These are phyloP conservation scores for Rissa tridactyla DNA, from an alignment of 2,113 vertebrate genomes.

Conservation along the genomic window DNA sequence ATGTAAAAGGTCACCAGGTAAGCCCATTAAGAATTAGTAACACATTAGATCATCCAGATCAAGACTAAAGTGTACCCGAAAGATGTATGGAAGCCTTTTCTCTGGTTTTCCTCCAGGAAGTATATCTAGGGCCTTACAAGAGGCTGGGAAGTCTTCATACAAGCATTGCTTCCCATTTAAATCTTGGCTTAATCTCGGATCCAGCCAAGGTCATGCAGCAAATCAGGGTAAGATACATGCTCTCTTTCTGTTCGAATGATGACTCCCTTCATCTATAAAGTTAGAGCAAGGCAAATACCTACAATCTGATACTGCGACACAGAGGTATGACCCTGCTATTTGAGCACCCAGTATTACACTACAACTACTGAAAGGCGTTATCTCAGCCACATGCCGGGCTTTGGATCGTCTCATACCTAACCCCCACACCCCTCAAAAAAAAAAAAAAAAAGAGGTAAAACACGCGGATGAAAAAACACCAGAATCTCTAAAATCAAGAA, in stretches of 20 bases:
- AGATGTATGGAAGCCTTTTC: not conserved
- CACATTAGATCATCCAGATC: accelerated
- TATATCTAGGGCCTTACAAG: not conserved
- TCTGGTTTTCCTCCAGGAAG: not conserved
- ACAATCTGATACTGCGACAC: not conserved
- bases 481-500: not conserved
- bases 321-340: not conserved
- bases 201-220: conserved; percentile 1
- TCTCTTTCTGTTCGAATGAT: not conserved
- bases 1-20: not conserved
- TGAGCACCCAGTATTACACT: not conserved
- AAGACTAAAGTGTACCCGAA: not conserved
- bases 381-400: not conserved
- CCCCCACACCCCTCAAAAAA: no score
- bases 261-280: not conserved
- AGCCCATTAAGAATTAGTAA: not conserved
- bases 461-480: accelerated
- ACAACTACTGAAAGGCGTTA: accelerated
- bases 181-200: not conserved
- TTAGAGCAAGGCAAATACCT: not conserved
- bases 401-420: not conserved
- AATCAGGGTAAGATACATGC: not conserved
- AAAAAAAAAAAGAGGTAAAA: not conserved
- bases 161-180: not conserved
- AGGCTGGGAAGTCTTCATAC: not conserved